Conservation (phyloP, 2,113 vertebrate species). For the Psephotus haematonotus region DNA sequence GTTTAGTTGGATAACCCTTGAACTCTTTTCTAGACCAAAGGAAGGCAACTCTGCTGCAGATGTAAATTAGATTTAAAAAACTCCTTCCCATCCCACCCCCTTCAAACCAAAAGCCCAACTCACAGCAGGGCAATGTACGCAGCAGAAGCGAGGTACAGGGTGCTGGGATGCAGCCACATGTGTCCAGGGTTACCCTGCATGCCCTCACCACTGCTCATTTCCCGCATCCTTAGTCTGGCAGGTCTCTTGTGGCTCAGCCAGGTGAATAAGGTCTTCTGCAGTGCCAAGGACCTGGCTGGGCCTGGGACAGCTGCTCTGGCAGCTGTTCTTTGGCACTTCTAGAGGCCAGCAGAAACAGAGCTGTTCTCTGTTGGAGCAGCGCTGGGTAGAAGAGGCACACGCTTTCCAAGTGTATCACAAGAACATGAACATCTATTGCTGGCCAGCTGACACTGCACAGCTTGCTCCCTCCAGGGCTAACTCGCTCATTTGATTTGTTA, state of each 20-base stretch:
- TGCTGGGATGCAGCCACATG: not conserved
- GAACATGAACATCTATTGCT: not conserved
- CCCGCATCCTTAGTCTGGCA: not conserved
- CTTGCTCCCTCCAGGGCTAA: not conserved
- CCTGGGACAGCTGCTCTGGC: not conserved
- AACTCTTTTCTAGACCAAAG: not conserved
- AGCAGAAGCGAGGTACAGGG: not conserved
- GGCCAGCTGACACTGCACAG: not conserved
- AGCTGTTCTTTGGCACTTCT: not conserved
- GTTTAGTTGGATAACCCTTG: not conserved
- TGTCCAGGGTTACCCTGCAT: not conserved
- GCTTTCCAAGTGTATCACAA: not conserved
- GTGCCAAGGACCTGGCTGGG: not conserved
- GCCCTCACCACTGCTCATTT: not conserved
- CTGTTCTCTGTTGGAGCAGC: not conserved
- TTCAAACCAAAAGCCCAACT: not conserved
- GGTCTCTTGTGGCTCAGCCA: rapidly evolving
- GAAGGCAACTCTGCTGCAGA: not conserved
- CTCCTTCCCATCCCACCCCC: not conserved
- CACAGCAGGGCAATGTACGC: not conserved
- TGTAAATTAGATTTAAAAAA: not conserved
- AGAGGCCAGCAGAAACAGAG: not conserved
- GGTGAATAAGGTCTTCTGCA: rapidly evolving
- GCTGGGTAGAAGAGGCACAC: not conserved
- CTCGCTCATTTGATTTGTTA: not conserved